These are phyloP conservation scores for Ictalurus furcatus DNA, from an alignment of 2,113 vertebrate genomes.

Conservation along the genomic window DNA sequence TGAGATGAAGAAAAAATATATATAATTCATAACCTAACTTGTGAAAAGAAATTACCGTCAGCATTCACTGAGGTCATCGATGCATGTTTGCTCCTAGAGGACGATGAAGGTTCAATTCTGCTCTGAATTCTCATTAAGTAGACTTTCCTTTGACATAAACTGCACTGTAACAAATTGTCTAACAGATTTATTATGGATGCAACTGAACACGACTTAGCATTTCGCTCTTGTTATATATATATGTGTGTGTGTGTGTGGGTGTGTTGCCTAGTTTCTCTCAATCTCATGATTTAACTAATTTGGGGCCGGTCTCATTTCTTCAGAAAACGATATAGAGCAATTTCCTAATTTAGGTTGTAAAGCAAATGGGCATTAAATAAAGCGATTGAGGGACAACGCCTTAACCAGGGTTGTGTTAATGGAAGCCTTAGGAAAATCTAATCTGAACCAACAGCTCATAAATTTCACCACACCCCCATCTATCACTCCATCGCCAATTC, in stretches of 20 bases:
- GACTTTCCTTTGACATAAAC: conserved; percentile 27
- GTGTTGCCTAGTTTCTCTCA: conserved; percentile 18
- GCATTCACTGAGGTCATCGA: conserved; percentile 35
- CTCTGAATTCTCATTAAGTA: conserved; percentile 21
- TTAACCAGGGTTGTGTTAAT: conserved; percentile 62
- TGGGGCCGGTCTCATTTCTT: conserved; percentile 35
- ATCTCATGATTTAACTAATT: conserved; percentile 39
- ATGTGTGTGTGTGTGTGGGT: neutral
- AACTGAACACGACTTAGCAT: conserved; percentile 29
- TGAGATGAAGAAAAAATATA: neutral
- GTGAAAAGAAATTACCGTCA: conserved; percentile 38
- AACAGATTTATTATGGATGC: neutral
- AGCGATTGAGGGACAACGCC: conserved; percentile 73
- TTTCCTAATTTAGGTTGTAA: conserved; percentile 54
- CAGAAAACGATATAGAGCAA: conserved; percentile 41
- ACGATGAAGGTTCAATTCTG: conserved; percentile 13
- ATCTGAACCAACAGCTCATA: conserved; percentile 63
- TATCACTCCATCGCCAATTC: conserved; percentile 34
- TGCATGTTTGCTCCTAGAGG: conserved; percentile 35
- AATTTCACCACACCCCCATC: conserved; percentile 51
- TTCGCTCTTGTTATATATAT: neutral
- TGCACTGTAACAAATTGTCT: conserved; percentile 6
- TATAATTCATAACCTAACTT: conserved; percentile 51
- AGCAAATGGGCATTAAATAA: conserved; percentile 73
- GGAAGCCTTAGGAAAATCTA: conserved; percentile 71